These are phyloP conservation scores for Zosterops borbonicus DNA, from an alignment of 2,113 vertebrate genomes.

Conservation along the genomic window DNA sequence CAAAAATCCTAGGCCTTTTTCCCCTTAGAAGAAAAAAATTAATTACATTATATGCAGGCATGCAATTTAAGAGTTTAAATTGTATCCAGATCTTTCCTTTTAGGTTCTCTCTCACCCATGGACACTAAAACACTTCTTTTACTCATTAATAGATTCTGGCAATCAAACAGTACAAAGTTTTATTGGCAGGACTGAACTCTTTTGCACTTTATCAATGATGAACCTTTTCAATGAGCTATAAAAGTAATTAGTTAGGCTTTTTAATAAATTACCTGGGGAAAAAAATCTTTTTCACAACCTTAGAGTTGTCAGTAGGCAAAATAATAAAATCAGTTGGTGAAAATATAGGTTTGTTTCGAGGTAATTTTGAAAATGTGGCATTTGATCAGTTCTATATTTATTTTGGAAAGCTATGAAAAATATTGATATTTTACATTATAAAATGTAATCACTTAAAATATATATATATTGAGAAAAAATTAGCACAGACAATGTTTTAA, in stretches of 20 bases:
- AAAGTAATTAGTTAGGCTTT: background rate
- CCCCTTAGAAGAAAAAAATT: background rate
- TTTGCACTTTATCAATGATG: background rate
- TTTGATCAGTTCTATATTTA: background rate
- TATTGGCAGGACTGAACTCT: background rate
- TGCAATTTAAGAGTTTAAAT: background rate
- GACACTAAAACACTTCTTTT: background rate
- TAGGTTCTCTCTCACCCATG: background rate
- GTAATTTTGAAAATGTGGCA: background rate
- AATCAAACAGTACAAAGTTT: conserved; percentile 35
- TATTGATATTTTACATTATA: background rate
- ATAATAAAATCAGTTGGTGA: background rate
- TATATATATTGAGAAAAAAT: background rate
- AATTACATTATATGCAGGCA: background rate
- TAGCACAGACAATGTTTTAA: background rate
- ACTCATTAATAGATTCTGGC: conserved; percentile 45
- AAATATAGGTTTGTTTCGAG: background rate
- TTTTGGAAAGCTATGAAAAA: background rate
- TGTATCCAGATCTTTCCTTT: background rate
- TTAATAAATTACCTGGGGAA: background rate
- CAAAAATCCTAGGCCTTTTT: background rate
- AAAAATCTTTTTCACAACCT: background rate
- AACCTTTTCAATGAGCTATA: background rate
- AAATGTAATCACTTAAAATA: background rate
- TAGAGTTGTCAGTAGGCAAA: background rate